These are phyloP conservation scores for Myotis myotis DNA, from an alignment of 2,797 vertebrate species.

Conservation along the genomic window DNA sequence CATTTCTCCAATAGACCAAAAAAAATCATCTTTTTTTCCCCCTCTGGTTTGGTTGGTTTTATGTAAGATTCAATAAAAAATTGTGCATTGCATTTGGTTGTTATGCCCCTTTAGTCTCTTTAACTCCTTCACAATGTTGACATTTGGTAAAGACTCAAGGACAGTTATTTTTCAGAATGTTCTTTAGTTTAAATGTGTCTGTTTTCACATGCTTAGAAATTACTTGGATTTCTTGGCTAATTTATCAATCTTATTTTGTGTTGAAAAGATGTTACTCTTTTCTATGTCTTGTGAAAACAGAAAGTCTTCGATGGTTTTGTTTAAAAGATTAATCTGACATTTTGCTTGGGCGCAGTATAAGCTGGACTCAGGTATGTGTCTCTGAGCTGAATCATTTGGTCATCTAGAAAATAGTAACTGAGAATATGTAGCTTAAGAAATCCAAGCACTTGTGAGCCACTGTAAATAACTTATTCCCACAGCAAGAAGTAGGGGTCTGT, in stretches of 20 bases:
- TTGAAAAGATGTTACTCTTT: not conserved
- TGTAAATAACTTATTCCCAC: not conserved
- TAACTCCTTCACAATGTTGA: not conserved
- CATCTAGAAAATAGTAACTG: not conserved
- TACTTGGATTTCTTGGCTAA: constrained; percentile 26
- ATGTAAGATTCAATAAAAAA: not conserved
- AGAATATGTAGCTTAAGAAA: not conserved
- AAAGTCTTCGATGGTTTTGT: not conserved
- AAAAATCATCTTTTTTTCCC: not conserved
- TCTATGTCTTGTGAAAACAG: not conserved
- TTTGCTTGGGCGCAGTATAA: not conserved
- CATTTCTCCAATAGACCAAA: not conserved
- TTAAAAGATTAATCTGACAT: not conserved
- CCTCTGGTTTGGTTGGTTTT: not conserved
- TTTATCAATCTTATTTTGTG: not conserved
- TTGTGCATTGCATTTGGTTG: not conserved
- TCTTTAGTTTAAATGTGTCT: not conserved
- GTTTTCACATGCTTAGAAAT: not conserved
- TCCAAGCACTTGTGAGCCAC: not conserved
- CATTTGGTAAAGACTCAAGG: not conserved
- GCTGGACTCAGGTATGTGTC: not conserved
- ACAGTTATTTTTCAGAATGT: constrained; percentile 1
- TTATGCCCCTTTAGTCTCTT: not conserved
- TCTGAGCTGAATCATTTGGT: constrained; percentile 3
- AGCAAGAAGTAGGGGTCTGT: not conserved